Evolutionary conservation across 2,797 vertebrate genomes (phyloP).

Genomic region (Pteronotus mesoamericanus): DNA sequence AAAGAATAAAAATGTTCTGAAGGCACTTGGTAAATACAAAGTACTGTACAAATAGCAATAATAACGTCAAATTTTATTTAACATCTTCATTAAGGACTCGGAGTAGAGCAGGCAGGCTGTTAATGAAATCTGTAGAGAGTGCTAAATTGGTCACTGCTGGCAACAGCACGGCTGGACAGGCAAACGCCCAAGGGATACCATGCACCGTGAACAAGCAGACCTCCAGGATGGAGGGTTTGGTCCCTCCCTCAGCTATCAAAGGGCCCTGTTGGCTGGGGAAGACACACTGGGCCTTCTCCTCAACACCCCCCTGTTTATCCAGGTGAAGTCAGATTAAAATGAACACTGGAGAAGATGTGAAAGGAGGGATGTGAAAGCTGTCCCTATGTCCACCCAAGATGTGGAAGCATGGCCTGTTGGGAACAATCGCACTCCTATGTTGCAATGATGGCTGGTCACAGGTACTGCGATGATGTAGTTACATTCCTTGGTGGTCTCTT

Average conservation of each 20-base stretch:
- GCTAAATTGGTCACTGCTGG: neutral
- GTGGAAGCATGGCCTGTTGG: fast-evolving
- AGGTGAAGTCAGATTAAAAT: neutral
- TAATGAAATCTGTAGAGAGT: constrained; percentile 55
- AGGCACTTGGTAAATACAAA: constrained; percentile 55
- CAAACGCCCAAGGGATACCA: neutral
- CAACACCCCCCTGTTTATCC: neutral
- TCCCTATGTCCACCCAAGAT: neutral
- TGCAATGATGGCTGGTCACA: neutral
- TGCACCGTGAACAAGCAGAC: neutral
- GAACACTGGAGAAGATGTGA: fast-evolving
- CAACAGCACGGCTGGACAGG: neutral
- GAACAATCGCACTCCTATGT: neutral
- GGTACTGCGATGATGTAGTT: fast-evolving
- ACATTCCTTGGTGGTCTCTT: fast-evolving
- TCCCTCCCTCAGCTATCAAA: neutral
- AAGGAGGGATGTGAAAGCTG: neutral
- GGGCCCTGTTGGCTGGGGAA: neutral
- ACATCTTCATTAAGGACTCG: constrained; percentile 65
- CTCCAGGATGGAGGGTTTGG: neutral
- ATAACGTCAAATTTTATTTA: constrained; percentile 65
- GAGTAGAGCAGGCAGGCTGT: constrained; percentile 27
- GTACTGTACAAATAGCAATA: constrained; percentile 47
- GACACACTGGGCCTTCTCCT: neutral
- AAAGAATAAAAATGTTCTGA: constrained; percentile 45